phyloP scores from a whole-genome alignment of 2,888 invertebrate species.

The Marronus borbonicus region DNA sequence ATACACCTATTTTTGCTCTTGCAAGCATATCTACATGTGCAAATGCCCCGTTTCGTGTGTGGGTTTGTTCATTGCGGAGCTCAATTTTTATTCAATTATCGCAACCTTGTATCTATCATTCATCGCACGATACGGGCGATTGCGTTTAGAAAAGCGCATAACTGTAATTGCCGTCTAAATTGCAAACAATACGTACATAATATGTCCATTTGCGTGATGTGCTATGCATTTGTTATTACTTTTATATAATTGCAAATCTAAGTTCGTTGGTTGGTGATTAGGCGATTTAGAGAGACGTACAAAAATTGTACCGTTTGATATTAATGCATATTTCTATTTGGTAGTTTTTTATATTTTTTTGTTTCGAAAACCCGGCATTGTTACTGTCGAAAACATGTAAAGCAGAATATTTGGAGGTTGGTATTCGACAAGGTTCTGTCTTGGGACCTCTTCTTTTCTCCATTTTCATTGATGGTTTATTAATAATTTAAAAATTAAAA shows the following conservation, averaged over 20 bases:
- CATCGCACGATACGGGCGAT: background rate
- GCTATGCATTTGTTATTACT: background rate
- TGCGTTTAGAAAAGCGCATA: slow-evolving; percentile 3
- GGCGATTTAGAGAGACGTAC: no score
- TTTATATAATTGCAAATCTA: background rate
- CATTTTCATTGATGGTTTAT: no score
- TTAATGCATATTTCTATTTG: no score
- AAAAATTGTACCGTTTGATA: no score
- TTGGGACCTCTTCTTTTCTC: no score
- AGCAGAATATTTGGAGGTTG: no score
- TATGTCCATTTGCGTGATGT: background rate
- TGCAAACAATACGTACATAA: background rate
- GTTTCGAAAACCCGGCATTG: no score
- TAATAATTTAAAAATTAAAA: no score
- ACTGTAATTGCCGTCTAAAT: slow-evolving; percentile 8
- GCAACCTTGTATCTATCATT: slow-evolving; percentile 18
- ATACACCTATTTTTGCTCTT: background rate
- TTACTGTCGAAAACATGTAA: no score
- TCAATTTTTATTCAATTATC: background rate
- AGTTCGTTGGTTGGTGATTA: no score
- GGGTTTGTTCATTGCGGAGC: background rate
- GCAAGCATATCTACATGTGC: background rate
- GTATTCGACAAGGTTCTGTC: no score
- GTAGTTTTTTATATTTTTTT: no score
- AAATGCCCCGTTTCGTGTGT: background rate